Percentiles rank a stretch among this genome's conserved stretches.
Evolutionary conservation across 2,888 invertebrate species (phyloP).

Genomic region (Biston stratarius): DNA sequence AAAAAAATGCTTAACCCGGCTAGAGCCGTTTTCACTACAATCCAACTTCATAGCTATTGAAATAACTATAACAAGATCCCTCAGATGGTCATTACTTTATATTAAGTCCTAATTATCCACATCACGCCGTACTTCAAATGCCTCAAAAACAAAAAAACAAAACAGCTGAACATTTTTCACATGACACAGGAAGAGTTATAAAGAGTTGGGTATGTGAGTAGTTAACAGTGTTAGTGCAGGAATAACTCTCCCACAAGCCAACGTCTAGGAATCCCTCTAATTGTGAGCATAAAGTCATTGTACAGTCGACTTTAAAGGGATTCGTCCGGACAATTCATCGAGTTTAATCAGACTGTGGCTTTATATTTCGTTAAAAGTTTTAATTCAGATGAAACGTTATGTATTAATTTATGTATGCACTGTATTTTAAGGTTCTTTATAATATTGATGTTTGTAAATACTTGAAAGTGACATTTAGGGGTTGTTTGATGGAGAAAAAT

Average conservation of each 20-base stretch:
- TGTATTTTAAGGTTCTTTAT: too few species aligned
- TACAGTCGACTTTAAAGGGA: slow-evolving; percentile 36
- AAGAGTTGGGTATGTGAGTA: slow-evolving; percentile 46
- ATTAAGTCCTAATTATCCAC: slow-evolving; percentile 17
- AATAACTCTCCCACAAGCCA: slow-evolving; percentile 75
- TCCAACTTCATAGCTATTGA: slow-evolving; percentile 12
- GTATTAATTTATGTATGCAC: too few species aligned
- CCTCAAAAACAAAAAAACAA: slow-evolving; percentile 26
- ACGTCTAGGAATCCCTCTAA: slow-evolving; percentile 69
- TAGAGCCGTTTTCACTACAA: too few species aligned
- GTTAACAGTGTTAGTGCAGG: slow-evolving; percentile 55
- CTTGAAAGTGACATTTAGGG: too few species aligned
- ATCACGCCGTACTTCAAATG: slow-evolving; percentile 11
- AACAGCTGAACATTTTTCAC: slow-evolving; percentile 51
- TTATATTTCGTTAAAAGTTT: background rate
- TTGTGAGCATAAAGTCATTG: slow-evolving; percentile 58
- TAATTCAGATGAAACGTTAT: background rate
- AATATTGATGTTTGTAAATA: too few species aligned
- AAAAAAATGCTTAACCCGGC: too few species aligned
- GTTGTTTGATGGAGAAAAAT: too few species aligned
- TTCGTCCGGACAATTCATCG: slow-evolving; percentile 31
- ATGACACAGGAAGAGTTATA: slow-evolving; percentile 45
- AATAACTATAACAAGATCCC: slow-evolving; percentile 17
- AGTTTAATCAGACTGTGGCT: slow-evolving; percentile 5
- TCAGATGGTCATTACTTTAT: slow-evolving; percentile 10